Evolutionary conservation across 2,113 vertebrate species (phyloP).

Genomic region (Calyptomena viridis): DNA sequence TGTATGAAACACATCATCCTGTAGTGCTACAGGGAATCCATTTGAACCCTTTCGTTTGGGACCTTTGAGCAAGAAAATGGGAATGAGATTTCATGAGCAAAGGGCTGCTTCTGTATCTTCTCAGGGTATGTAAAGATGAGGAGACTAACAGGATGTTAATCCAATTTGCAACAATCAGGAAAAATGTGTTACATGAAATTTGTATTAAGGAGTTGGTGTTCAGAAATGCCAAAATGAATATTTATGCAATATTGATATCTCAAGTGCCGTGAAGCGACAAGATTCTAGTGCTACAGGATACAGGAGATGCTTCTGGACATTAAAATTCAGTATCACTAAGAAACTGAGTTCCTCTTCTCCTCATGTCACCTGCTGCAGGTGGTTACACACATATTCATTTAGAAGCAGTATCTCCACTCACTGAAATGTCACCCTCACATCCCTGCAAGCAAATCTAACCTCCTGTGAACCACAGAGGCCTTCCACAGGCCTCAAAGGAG

Average conservation of each 20-base stretch:
- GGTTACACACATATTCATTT: background rate
- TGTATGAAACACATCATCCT: background rate
- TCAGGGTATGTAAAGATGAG: background rate
- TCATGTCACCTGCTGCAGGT: background rate
- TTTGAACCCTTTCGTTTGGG: background rate
- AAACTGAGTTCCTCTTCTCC: background rate
- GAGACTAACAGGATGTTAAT: background rate
- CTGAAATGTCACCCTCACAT: background rate
- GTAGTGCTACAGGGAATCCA: background rate
- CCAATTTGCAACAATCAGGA: background rate
- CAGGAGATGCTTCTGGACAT: background rate
- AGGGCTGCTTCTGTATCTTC: background rate
- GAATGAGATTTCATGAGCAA: background rate
- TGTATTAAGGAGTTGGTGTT: background rate
- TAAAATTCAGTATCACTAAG: background rate
- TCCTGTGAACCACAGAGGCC: background rate
- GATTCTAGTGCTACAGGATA: background rate
- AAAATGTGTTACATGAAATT: background rate
- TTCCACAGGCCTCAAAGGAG: background rate
- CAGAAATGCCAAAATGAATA: conserved; percentile 22
- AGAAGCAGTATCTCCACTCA: background rate
- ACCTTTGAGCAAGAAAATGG: rapidly evolving
- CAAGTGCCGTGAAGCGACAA: rapidly evolving
- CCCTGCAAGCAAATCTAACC: background rate
- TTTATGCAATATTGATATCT: background rate